A percentile compares a stretch with the other conserved stretches of the same genome.
Evolutionary conservation across 2,797 vertebrate genomes (phyloP).

Genomic region (Poeciliopsis gracilis): DNA sequence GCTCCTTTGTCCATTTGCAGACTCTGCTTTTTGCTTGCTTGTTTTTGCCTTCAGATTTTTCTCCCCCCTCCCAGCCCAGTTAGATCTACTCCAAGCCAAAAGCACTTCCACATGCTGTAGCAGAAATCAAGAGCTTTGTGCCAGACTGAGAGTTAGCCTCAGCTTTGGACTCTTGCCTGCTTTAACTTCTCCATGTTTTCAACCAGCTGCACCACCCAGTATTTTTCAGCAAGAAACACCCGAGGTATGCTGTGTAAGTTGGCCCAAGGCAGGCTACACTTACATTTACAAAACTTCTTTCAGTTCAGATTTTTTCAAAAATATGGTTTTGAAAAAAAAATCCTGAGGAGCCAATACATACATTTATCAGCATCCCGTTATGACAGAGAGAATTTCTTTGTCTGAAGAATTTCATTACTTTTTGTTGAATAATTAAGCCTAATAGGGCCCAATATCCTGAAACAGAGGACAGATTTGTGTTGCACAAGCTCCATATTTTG

Average conservation of each 20-base stretch:
- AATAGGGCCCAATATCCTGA: not conserved
- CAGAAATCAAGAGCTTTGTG: constrained; percentile 53
- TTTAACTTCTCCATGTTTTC: constrained; percentile 69
- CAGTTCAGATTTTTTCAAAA: not conserved
- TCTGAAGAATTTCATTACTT: not conserved
- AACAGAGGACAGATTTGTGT: not conserved
- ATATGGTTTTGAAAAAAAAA: not conserved
- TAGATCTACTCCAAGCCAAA: constrained; percentile 62
- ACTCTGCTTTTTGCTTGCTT: constrained; percentile 45
- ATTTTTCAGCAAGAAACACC: constrained; percentile 69
- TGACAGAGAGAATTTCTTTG: not conserved
- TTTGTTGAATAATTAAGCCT: not conserved
- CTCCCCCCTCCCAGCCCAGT: not conserved
- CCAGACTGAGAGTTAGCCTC: constrained; percentile 66
- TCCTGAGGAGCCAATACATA: not conserved
- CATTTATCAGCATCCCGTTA: not conserved
- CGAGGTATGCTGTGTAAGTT: constrained; percentile 71
- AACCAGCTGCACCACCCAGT: constrained; percentile 69
- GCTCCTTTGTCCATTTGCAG: constrained; percentile 53
- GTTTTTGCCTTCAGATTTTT: not conserved
- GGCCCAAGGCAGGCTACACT: constrained; percentile 44
- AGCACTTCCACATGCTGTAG: constrained; percentile 81
- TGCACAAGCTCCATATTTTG: not conserved
- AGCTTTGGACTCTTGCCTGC: constrained; percentile 60
- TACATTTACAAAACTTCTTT: constrained; percentile 43